These are phyloP conservation scores for Malurus cyaneus DNA, from an alignment of 2,113 vertebrate species.

Conservation along the genomic window DNA sequence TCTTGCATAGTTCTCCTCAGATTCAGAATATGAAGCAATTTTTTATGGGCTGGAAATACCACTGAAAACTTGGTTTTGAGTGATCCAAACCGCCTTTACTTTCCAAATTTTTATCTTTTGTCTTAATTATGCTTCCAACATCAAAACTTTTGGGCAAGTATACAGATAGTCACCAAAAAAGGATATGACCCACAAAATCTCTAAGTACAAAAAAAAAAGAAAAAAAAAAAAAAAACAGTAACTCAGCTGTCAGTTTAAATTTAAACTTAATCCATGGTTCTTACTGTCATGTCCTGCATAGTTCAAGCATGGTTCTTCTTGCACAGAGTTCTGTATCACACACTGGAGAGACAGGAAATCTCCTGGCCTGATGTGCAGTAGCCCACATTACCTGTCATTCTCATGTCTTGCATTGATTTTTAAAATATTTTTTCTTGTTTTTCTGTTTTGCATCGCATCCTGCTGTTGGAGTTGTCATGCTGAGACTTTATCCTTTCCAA, in stretches of 20 bases:
- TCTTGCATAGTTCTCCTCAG: neutral
- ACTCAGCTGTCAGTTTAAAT: neutral
- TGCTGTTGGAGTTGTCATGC: neutral
- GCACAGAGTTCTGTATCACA: rapidly evolving
- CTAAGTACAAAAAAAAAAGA: neutral
- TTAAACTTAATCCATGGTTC: neutral
- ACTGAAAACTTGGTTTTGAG: neutral
- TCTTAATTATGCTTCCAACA: neutral
- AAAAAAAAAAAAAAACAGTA: neutral
- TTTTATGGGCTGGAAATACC: neutral
- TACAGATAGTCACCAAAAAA: neutral
- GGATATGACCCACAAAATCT: neutral
- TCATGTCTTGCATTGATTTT: neutral
- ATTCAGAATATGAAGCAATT: neutral
- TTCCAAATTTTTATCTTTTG: neutral
- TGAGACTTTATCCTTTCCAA: neutral
- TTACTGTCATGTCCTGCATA: neutral
- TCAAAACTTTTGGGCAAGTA: neutral
- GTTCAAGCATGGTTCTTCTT: neutral
- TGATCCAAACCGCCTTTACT: neutral
- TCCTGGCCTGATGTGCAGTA: neutral
- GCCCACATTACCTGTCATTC: neutral
- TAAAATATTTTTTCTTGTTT: neutral
- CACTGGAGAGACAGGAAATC: neutral
- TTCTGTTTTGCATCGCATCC: neutral